Base-by-base conservation (phyloP, 2,797 vertebrate species). In the Peromyscus attwateri region DNA sequence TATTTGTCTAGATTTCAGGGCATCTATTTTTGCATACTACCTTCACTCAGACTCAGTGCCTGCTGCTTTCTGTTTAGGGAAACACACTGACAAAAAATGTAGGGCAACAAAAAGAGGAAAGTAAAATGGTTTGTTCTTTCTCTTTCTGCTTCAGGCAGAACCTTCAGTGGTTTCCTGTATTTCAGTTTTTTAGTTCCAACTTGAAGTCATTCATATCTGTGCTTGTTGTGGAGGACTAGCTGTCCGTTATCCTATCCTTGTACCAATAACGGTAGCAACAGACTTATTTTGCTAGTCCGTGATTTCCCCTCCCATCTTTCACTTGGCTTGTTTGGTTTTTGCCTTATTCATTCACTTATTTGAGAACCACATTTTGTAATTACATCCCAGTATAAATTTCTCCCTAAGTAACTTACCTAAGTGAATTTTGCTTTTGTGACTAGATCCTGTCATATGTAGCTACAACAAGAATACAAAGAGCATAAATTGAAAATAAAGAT, bases 371-470 rank as follows among this genome's bases (percentile, higher is more conserved):
- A 75, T 34, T 85, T 82, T 34, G 14, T n/a, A 80, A 93, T 91
- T 49, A 82, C 6, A 66, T 62, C n/a, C 46, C 79, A 57, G 34
- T 60, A 80, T 37, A 88, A 73, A 19, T 10, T 91, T 91, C 66
- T 79, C 37, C 62, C 34, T 73, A 82, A 79, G n/a, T 62, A n/a
- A 83, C 71, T 12, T 57, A 82, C 21, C 4, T 13, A 34, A 76
- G 70, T 85, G 7, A 77, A 71, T 82, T 87, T 85, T 90, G 70
- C 29, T 84, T 93, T 87, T 57, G 62, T 93, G 21, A 68, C 46
- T 85, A 4, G 23, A 46, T 73, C 52, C 6, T 71, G 11, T 55
- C 71, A 73, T 52, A 70, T 29, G 80, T 25, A 75, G 14, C 52
- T 29, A 27, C n/a, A 10, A 84, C 79, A n/a, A 89, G 87, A 92